These are phyloP conservation scores for Temnothorax curvispinosus DNA, from an alignment of 1,140 invertebrate species.

Conservation along the genomic window DNA sequence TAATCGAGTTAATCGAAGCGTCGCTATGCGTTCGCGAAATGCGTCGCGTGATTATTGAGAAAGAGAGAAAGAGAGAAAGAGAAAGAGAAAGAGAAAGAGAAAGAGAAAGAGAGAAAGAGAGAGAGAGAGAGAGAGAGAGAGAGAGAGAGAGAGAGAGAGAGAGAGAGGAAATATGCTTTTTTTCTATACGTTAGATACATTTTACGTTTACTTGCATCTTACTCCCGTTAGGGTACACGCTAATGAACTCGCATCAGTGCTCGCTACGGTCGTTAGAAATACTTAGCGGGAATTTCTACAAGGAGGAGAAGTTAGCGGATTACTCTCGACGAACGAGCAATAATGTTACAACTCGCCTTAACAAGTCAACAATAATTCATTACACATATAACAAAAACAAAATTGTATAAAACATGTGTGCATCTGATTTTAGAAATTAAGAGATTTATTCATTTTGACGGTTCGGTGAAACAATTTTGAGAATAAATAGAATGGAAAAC, in stretches of 20 bases:
- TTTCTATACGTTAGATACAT: constrained; percentile 70
- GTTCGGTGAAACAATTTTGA: neutral
- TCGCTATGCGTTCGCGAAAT: constrained; percentile 25
- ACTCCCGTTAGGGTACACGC: constrained; percentile 48
- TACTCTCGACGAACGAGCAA: constrained; percentile 37
- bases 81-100: neutral
- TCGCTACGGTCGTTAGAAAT: constrained; percentile 47
- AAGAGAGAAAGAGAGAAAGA: neutral
- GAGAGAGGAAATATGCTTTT: constrained; percentile 51
- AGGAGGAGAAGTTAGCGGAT: constrained; percentile 17
- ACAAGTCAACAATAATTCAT: constrained; percentile 44
- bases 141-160: too few relatives aligned
- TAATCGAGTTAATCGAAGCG: constrained; percentile 42
- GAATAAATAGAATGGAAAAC: neutral
- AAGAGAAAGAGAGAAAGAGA: neutral
- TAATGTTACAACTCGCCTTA: constrained; percentile 36
- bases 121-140: neutral
- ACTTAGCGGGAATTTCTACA: constrained; percentile 45
- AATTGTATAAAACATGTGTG: neutral
- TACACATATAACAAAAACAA: constrained; percentile 35
- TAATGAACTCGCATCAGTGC: constrained; percentile 54
- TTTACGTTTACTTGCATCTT: constrained; percentile 64
- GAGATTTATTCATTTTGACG: neutral
- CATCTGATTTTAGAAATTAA: neutral
- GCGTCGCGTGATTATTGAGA: neutral